phyloP scores from a whole-genome alignment of 1,140 invertebrate species.

The Drosophila setifemur region DNA sequence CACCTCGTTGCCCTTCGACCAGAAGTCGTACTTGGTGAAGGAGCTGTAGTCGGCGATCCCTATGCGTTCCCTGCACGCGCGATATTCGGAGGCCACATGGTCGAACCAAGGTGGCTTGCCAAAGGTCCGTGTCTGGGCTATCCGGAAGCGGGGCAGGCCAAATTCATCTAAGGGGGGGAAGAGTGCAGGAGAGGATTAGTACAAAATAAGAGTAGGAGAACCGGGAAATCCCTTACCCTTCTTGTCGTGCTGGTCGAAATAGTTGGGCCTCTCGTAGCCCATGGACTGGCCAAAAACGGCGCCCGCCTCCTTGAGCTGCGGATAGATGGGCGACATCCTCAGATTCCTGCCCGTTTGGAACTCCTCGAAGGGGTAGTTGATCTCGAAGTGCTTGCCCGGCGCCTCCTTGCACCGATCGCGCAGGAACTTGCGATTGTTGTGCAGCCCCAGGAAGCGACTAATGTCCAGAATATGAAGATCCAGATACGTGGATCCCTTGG shows the following conservation, averaged over 20 bases:
- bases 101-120: slow-evolving; percentile 97
- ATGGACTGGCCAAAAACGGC: slow-evolving; percentile 99
- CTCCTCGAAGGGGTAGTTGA: slow-evolving; percentile 93
- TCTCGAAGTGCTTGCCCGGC: slow-evolving; percentile 93
- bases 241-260: slow-evolving; percentile 88
- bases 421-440: slow-evolving; percentile 97
- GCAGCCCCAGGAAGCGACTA: slow-evolving; percentile 95
- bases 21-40: slow-evolving; percentile 98
- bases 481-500: slow-evolving; percentile 90
- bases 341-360: slow-evolving; percentile 95
- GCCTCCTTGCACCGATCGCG: slow-evolving; percentile 96
- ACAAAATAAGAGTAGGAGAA: background rate
- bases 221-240: too few relatives aligned
- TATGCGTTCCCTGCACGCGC: slow-evolving; percentile 95
- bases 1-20: slow-evolving; percentile 94
- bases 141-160: slow-evolving; percentile 83
- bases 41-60: slow-evolving; percentile 98
- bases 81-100: slow-evolving; percentile 93
- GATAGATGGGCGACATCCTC: slow-evolving; percentile 97
- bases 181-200: background rate
- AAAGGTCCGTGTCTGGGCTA: slow-evolving; percentile 90
- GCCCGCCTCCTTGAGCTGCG: slow-evolving; percentile 93
- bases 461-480: slow-evolving; percentile 97
- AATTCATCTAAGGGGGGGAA: slow-evolving; percentile 62
- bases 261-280: slow-evolving; percentile 98